Percentiles rank a stretch among this genome's conserved stretches.
Conservation (phyloP, 2,797 vertebrate species). For the Pristis pectinata region DNA sequence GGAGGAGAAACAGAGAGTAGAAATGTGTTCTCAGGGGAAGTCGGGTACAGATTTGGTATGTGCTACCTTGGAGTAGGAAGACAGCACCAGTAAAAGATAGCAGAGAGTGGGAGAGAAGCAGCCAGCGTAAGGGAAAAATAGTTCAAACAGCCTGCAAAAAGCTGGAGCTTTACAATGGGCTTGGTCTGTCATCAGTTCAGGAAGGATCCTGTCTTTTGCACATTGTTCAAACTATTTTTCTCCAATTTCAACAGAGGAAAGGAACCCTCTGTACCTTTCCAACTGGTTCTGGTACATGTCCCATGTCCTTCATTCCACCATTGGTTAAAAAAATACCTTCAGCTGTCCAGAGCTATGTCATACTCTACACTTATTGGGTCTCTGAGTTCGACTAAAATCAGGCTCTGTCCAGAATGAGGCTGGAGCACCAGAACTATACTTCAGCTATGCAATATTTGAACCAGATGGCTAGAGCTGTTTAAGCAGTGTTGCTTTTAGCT, state of each 20-base stretch:
- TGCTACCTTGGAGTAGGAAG: neutral
- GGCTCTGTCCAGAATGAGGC: neutral
- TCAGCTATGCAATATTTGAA: neutral
- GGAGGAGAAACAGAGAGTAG: neutral
- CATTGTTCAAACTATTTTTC: no score
- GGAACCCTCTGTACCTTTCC: no score
- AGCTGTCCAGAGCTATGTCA: no score
- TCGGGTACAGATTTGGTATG: neutral
- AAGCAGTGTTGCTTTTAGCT: neutral
- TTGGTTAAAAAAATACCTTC: no score
- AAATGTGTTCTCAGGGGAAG: neutral
- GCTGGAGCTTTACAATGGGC: no score
- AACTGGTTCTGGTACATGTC: no score
- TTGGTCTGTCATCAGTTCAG: no score
- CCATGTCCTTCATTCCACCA: no score
- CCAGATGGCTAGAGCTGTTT: neutral
- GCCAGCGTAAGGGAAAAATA: neutral
- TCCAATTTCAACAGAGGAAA: no score
- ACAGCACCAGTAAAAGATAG: neutral
- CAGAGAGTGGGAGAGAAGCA: neutral
- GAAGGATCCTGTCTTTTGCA: no score
- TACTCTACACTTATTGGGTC: neutral
- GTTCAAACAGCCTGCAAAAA: no score
- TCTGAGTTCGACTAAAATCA: neutral
- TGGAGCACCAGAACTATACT: neutral